Conservation (phyloP, 2,113 vertebrate species). For the Lycaon pictus region DNA sequence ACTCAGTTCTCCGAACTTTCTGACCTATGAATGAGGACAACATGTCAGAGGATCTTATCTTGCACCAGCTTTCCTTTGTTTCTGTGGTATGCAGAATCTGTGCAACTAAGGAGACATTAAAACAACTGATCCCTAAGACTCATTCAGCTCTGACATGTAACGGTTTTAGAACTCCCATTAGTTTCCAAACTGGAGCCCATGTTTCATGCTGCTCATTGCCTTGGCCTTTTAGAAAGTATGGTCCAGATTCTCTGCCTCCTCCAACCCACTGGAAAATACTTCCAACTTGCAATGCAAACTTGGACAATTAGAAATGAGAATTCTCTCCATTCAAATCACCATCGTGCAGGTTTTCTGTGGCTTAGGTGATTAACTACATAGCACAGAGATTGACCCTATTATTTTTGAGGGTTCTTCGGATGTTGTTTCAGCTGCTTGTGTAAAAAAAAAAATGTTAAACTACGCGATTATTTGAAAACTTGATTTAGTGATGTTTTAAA, state of each 20-base stretch:
- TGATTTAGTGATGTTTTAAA: constrained; percentile 80
- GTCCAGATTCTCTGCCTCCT: not conserved
- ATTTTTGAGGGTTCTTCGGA: constrained; percentile 72
- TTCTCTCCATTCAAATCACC: constrained; percentile 59
- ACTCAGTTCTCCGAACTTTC: constrained; percentile 71
- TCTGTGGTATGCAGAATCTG: constrained; percentile 56
- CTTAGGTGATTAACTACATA: constrained; percentile 68
- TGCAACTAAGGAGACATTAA: constrained; percentile 57
- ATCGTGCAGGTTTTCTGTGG: constrained; percentile 58
- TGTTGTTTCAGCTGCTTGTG: constrained; percentile 86
- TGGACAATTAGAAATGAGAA: constrained; percentile 64
- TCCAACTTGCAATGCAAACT: constrained; percentile 7
- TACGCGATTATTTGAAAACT: constrained; percentile 74
- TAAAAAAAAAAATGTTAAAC: constrained; percentile 72
- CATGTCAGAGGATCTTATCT: constrained; percentile 54
- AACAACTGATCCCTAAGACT: not conserved
- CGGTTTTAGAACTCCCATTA: not conserved
- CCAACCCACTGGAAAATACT: constrained; percentile 28
- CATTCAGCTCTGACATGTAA: not conserved
- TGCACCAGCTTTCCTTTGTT: constrained; percentile 45
- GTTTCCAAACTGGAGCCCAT: not conserved
- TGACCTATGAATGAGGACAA: not conserved
- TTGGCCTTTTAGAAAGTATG: not conserved
- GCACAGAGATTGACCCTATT: constrained; percentile 54
- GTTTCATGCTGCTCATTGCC: fast-evolving